Evolutionary conservation across 2,888 invertebrate genomes (phyloP).

Genomic region (Campoplex capitator): DNA sequence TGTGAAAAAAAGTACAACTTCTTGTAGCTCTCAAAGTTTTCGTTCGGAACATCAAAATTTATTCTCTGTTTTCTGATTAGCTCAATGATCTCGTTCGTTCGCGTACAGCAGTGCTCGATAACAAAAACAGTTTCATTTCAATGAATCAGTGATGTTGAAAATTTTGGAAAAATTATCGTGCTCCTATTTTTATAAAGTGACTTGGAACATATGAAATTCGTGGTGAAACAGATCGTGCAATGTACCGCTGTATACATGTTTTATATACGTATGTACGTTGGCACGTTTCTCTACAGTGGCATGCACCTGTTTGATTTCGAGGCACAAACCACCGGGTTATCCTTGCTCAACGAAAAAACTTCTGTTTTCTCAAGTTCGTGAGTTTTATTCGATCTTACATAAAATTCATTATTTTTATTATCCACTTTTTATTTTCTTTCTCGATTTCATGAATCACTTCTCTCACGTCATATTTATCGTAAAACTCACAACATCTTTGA

Average conservation of each 20-base stretch:
- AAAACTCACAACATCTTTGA: too few species aligned
- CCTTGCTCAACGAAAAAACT: not conserved
- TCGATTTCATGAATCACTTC: not conserved
- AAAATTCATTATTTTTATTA: not conserved
- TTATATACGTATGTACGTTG: not conserved
- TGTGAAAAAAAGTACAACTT: not conserved
- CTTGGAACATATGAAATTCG: not conserved
- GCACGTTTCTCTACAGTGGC: slow-evolving; percentile 33
- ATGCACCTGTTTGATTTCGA: slow-evolving; percentile 67
- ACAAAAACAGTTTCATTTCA: not conserved
- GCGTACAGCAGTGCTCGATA: not conserved
- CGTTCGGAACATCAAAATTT: too few species aligned
- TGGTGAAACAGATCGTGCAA: not conserved
- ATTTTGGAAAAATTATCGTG: not conserved
- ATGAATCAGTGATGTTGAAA: not conserved
- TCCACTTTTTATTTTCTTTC: too few species aligned
- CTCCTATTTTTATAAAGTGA: too few species aligned
- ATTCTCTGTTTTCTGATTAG: not conserved
- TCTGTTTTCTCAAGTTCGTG: not conserved
- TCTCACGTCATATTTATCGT: too few species aligned
- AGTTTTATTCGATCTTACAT: not conserved
- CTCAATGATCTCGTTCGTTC: not conserved
- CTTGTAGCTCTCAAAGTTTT: not conserved
- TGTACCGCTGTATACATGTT: not conserved
- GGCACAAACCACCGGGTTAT: not conserved